Evolutionary conservation across 37 sponge, comb jelly and placozoan genomes (phyloP), one percentile per base, ranked within the genome.

Genomic region (Ianthella basta): DNA sequence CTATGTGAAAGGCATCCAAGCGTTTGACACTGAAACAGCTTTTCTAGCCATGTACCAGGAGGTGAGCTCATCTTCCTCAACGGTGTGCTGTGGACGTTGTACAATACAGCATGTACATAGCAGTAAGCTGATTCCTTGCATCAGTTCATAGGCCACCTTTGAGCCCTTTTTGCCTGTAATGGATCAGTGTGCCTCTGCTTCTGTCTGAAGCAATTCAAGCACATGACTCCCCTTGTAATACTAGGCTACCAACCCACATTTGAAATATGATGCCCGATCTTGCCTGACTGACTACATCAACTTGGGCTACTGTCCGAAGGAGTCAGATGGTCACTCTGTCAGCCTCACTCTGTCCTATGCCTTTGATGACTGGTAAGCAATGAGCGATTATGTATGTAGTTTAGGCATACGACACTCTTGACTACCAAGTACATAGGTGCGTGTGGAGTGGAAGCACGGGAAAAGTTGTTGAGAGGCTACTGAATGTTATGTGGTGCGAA

Each of bases 331-430:
- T 5, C 37, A 57, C 20, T 89, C 89, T 0, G 85, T 89, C 64
- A 89, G 89, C 53, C 59, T 79, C 13, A 89, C 89, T 25, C 82
- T 89, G 29, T 81, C 89, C 30, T 89, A 89, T 37, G 72, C 89
- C 30, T 89, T 59, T 80, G 89, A 89, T 85, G 89, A 89, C 41
- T 89, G 89, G 87, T 87, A 57, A 44, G 81, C 29, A 33, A n/a
- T 72, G 21, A 4, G 27, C 73, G 27, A 13, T 3, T 44, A 8
- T 44, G 50, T 44, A 8, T 44, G 50, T 44, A n/a, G n/a, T n/a
- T n/a, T n/a, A n/a, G n/a, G n/a, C n/a, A n/a, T n/a, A n/a, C n/a
- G n/a, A n/a, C n/a, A 56, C 18, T 18, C 59, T 56, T 56, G 59
- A 15, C 15, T 19, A 19, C 59, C 59, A 56, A 56, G 16, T 56